Percentiles rank a stretch among this genome's conserved stretches.
Conservation (phyloP, 2,113 vertebrate species). For the Connochaetes taurinus region DNA sequence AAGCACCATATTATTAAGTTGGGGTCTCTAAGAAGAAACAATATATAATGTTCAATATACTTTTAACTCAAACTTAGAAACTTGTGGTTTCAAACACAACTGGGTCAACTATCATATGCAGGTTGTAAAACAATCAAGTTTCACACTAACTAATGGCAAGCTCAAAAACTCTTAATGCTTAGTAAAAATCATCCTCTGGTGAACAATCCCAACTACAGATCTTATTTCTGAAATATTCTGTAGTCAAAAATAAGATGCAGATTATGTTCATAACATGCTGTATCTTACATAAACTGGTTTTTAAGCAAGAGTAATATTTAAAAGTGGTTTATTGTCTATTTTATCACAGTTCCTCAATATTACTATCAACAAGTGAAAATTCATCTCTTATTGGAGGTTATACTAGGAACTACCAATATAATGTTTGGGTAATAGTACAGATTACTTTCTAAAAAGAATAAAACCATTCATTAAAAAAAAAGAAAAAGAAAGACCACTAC, state of each 20-base stretch:
- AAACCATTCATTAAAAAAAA: neutral
- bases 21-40: neutral
- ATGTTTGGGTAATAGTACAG: neutral
- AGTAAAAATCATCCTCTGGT: neutral
- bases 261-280: neutral
- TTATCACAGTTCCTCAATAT: slow-evolving; percentile 36
- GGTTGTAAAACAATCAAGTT: neutral
- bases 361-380: slow-evolving; percentile 11
- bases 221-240: neutral
- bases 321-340: neutral
- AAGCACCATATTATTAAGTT: neutral
- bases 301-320: neutral
- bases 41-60: neutral
- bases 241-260: neutral
- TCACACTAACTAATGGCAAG: neutral
- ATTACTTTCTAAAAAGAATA: neutral
- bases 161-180: neutral
- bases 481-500: neutral
- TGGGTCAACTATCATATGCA: neutral
- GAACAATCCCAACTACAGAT: neutral
- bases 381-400: slow-evolving; percentile 15
- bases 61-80: neutral
- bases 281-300: neutral
- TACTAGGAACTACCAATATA: neutral
- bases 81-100: neutral